phyloP scores from a whole-genome alignment of 2,797 vertebrate species.

The Phrynocephalus forsythii region DNA sequence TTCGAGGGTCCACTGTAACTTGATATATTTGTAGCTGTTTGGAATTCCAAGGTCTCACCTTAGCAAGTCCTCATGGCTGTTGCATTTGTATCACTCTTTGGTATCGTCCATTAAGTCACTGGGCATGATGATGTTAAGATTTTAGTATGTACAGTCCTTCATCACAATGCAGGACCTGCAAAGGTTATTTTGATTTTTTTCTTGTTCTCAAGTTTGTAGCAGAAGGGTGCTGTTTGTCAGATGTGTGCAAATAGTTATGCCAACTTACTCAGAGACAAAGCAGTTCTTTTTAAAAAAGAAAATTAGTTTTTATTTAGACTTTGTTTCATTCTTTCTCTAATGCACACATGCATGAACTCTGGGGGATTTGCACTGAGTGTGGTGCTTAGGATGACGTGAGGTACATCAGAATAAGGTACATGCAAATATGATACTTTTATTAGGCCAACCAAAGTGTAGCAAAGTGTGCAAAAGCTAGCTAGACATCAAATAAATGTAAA shows the following conservation, averaged over 20 bases:
- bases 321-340: neutral
- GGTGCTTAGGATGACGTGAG: neutral
- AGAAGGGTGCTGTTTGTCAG: constrained; percentile 23
- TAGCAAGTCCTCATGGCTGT: neutral
- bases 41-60: neutral
- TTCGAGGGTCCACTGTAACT: no score
- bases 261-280: constrained; percentile 17
- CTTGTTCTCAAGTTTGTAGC: constrained; percentile 26
- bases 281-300: neutral
- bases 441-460: no score
- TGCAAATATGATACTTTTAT: neutral
- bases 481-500: no score
- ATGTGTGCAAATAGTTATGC: constrained; percentile 13
- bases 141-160: neutral
- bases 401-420: neutral
- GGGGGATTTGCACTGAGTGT: neutral
- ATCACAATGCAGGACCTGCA: neutral
- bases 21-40: neutral
- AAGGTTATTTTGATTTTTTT: neutral
- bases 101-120: neutral
- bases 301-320: neutral
- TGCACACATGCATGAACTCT: neutral
- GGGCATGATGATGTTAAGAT: neutral
- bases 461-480: no score
- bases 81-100: neutral